Evolutionary conservation across 2,113 vertebrate species (phyloP).

Genomic region (Prunella himalayana): DNA sequence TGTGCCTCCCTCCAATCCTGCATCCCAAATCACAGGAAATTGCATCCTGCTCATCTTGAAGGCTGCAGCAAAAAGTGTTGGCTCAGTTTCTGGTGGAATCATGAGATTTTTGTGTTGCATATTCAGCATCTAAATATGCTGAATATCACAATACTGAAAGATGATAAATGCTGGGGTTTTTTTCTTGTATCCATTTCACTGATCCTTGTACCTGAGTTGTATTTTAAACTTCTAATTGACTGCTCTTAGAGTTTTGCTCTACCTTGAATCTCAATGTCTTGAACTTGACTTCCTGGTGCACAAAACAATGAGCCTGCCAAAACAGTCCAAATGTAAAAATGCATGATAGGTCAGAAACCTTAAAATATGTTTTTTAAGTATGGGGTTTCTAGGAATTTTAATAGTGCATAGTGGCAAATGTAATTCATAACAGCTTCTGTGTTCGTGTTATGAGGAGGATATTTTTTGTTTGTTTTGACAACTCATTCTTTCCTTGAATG

Average conservation of each 20-base stretch:
- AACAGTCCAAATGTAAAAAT: neutral
- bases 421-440: neutral
- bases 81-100: neutral
- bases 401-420: neutral
- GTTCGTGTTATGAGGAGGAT: neutral
- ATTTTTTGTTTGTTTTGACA: conserved; percentile 49
- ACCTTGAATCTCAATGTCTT: neutral
- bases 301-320: neutral
- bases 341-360: neutral
- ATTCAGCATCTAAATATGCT: neutral
- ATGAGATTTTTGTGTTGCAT: neutral
- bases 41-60: neutral
- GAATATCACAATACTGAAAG: neutral
- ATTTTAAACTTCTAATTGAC: neutral
- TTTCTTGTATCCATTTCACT: neutral
- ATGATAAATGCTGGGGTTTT: neutral
- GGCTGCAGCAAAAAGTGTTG: neutral
- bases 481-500: neutral
- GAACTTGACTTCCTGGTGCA: neutral
- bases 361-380: neutral
- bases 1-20: neutral
- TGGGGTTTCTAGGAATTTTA: neutral
- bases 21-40: neutral
- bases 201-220: neutral
- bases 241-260: neutral